Conservation (phyloP, 2,888 invertebrate genomes). For the Neoaliturus tenellus region DNA sequence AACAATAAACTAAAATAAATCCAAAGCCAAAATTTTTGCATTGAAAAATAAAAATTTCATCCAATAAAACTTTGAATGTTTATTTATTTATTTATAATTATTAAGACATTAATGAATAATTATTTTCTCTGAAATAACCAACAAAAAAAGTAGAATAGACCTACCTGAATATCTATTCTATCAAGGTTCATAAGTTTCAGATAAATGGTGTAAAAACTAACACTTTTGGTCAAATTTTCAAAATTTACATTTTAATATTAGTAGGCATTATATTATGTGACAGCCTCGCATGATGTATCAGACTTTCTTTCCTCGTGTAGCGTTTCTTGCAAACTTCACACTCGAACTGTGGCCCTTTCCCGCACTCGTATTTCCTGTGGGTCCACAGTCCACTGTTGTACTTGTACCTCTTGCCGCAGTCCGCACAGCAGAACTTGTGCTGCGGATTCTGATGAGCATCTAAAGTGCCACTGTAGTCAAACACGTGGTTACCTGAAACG, state of each 20-base stretch:
- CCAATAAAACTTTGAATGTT: no score
- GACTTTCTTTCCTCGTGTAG: slow-evolving; percentile 47
- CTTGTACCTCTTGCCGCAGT: slow-evolving; percentile 64
- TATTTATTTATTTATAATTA: no score
- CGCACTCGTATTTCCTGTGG: slow-evolving; percentile 72
- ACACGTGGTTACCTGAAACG: neutral
- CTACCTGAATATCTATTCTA: no score
- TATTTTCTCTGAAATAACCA: no score
- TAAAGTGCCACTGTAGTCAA: slow-evolving; percentile 43
- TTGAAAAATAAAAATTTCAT: no score
- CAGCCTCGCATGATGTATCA: slow-evolving; percentile 24
- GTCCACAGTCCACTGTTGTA: slow-evolving; percentile 61
- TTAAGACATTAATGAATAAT: no score
- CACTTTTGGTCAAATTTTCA: no score
- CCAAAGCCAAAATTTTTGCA: no score
- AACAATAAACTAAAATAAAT: no score
- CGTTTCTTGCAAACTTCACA: slow-evolving; percentile 71
- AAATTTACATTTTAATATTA: neutral
- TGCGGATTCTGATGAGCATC: slow-evolving; percentile 65
- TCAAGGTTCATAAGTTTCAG: no score
- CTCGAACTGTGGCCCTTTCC: slow-evolving; percentile 70
- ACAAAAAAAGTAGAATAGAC: no score
- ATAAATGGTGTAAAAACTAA: no score
- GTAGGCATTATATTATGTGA: slow-evolving; percentile 30
- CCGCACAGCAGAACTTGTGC: slow-evolving; percentile 59